Evolutionary conservation across 1,140 invertebrate genomes (phyloP).

Genomic region (Hyposmocoma kahamanoa): DNA sequence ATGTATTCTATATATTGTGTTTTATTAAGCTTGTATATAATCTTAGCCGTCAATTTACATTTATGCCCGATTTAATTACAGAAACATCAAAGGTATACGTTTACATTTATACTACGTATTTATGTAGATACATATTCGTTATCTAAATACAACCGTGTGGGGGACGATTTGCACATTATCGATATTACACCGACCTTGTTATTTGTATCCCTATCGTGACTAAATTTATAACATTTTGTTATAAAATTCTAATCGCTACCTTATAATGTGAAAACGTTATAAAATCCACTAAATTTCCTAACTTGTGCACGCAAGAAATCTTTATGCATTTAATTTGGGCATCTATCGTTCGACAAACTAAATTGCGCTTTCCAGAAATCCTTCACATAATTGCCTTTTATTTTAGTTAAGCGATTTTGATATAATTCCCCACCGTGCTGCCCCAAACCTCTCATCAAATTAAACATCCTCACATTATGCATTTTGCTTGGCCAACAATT

Average conservation of each 20-base stretch:
- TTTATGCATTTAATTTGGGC: neutral
- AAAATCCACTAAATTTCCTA: slow-evolving; percentile 7
- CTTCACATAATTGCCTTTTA: slow-evolving; percentile 34
- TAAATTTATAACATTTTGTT: neutral
- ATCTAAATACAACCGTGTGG: too few relatives aligned
- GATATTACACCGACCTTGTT: too few relatives aligned
- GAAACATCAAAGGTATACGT: too few relatives aligned
- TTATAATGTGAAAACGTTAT: neutral
- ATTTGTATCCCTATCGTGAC: too few relatives aligned
- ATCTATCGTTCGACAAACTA: slow-evolving; percentile 13
- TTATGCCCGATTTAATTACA: too few relatives aligned
- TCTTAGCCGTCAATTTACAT: too few relatives aligned
- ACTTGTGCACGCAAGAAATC: slow-evolving; percentile 19
- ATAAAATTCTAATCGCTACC: neutral
- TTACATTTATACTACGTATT: too few relatives aligned
- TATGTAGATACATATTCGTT: too few relatives aligned
- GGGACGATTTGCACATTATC: too few relatives aligned
- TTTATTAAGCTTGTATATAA: too few relatives aligned
- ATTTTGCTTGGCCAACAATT: slow-evolving; percentile 52
- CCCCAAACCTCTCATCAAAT: slow-evolving; percentile 53
- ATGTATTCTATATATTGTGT: too few relatives aligned
- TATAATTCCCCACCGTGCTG: slow-evolving; percentile 50
- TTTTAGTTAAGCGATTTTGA: slow-evolving; percentile 58
- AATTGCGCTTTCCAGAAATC: slow-evolving; percentile 43
- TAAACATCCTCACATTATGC: slow-evolving; percentile 61